Percentiles rank a stretch among this genome's conserved stretches.
These are phyloP conservation scores for Babyrousa celebensis DNA, from an alignment of 2,797 vertebrate species.

Conservation along the genomic window DNA sequence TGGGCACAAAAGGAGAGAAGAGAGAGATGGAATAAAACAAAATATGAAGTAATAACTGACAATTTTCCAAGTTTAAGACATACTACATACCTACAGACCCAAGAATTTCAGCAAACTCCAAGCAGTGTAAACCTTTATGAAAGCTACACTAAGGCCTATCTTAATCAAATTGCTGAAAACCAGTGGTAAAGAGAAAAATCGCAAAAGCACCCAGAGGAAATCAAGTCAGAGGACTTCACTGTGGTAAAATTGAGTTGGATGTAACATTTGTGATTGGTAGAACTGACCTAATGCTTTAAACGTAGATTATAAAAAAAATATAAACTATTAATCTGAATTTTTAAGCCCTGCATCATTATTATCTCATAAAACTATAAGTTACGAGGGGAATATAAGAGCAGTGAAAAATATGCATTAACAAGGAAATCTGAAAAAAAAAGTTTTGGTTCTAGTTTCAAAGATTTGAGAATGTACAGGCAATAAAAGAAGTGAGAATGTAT, in stretches of 20 bases:
- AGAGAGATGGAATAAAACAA: background rate
- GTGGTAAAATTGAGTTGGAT: conserved; percentile 30
- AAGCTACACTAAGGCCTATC: background rate
- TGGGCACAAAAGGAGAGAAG: background rate
- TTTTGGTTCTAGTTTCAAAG: background rate
- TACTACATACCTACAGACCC: background rate
- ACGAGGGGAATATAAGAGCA: background rate
- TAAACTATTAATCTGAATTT: background rate
- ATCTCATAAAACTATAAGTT: conserved; percentile 29
- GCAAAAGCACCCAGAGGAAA: background rate
- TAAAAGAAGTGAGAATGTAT: background rate
- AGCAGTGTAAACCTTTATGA: background rate
- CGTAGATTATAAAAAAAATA: background rate
- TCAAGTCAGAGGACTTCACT: background rate
- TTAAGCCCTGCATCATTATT: background rate
- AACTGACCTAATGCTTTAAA: background rate
- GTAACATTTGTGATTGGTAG: background rate
- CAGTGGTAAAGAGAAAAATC: background rate
- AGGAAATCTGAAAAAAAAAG: background rate
- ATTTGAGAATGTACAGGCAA: background rate
- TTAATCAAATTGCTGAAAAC: background rate
- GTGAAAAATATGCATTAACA: background rate
- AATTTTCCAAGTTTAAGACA: background rate
- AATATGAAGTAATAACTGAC: background rate
- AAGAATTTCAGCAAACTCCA: background rate